Base-by-base conservation (phyloP, 1,140 invertebrate species). In the Brachionus koreanus region DNA sequence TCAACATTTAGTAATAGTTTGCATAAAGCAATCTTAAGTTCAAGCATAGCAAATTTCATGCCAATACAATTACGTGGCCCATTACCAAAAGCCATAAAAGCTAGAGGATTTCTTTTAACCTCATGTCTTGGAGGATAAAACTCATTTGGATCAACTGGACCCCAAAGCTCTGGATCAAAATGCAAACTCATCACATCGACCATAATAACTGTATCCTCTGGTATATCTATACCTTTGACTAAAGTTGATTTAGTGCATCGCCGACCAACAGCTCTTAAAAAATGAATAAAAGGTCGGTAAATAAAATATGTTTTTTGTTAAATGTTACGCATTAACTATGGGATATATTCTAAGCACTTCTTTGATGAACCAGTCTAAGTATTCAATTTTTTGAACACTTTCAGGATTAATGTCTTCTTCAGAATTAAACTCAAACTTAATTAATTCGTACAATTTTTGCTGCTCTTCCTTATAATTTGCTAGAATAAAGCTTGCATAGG, bases 391-490 rank as follows among this genome's bases (percentile, higher is more conserved):
- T 61, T 63, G 19, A 33, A 43, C 43, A 35, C 12, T 63, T 10
- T 83, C 69, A 12, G 23, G 61, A 35, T 77, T 25, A 13, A 65
- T 5, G 29, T 12, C 63, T 65, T n/a, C n/a, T n/a, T n/a, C n/a
- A n/a, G n/a, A n/a, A n/a, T n/a, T n/a, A n/a, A n/a, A n/a, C n/a
- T n/a, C n/a, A n/a, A n/a, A n/a, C n/a, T n/a, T n/a, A n/a, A n/a
- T n/a, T n/a, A n/a, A 85, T 84, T 90, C 89, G 12, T 87, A 87
- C 3, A 91, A 83, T 77, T 84, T 85, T 16, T 88, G 84, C 83
- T 91, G 90, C 33, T 89, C 85, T 9, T 90, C 86, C 23, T 85
- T 88, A 85, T 90, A 87, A 9, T 84, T 85, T 7, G 89, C 87
- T 82, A 91, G 85, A 82, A 88, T 85, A 83, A 89, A 89, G 72